phyloP scores from a whole-genome alignment of 2,113 vertebrate genomes.

The Aviceda subcristata region DNA sequence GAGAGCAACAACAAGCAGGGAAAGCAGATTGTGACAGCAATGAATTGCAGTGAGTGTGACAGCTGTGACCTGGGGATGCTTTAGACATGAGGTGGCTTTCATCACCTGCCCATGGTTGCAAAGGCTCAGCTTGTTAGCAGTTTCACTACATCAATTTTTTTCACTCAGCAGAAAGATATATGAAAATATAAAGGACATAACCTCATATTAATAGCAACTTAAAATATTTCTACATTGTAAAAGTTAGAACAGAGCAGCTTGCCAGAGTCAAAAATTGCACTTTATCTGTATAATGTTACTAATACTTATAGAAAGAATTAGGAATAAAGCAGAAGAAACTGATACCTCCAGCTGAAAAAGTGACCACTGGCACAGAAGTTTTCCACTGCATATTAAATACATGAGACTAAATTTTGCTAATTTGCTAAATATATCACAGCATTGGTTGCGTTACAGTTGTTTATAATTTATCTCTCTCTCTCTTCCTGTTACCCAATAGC shows the following conservation, averaged over 20 bases:
- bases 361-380: not conserved
- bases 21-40: constrained; percentile 67
- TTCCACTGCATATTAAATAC: not conserved
- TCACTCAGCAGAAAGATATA: not conserved
- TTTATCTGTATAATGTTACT: not conserved
- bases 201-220: not conserved
- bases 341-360: not conserved
- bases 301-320: not conserved
- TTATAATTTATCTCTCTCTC: not conserved
- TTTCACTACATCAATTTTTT: constrained; percentile 3
- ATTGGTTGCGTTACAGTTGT: not conserved
- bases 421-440: not conserved
- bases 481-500: not conserved
- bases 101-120: constrained; percentile 55
- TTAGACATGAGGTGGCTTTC: constrained; percentile 65
- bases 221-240: not conserved
- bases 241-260: not conserved
- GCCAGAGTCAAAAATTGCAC: not conserved
- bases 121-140: constrained; percentile 53
- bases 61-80: constrained; percentile 68
- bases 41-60: constrained; percentile 67
- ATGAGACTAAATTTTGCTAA: not conserved
- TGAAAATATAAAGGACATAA: constrained; percentile 3
- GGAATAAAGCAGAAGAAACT: not conserved
- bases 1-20: constrained; percentile 58